Percentiles rank a stretch among this genome's conserved stretches.
These are phyloP conservation scores for Pungitius pungitius DNA, from an alignment of 2,113 vertebrate species.

Conservation along the genomic window DNA sequence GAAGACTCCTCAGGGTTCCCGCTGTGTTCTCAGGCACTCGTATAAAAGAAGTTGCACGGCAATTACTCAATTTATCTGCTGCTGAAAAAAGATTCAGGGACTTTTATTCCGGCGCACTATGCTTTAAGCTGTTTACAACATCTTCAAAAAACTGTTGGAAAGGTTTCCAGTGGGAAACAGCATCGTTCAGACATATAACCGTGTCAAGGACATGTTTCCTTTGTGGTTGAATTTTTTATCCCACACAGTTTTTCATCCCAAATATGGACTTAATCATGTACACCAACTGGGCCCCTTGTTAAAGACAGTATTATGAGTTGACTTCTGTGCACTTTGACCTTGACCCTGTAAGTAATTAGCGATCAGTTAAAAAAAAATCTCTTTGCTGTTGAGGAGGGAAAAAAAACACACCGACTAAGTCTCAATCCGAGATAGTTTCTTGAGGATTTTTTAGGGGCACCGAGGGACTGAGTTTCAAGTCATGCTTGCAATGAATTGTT, in stretches of 20 bases:
- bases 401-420: conserved; percentile 34
- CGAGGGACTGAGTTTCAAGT: conserved; percentile 56
- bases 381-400: conserved; percentile 8
- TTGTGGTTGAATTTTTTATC: conserved; percentile 46
- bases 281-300: conserved; percentile 40
- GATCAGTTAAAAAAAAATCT: conserved; percentile 11
- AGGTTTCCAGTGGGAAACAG: conserved; percentile 34
- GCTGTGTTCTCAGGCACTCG: conserved; percentile 57
- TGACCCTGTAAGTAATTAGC: conserved; percentile 38
- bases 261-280: not conserved
- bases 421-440: conserved; percentile 14
- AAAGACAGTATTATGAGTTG: conserved; percentile 25
- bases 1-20: conserved; percentile 61
- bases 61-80: conserved; percentile 61
- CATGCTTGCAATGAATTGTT: conserved; percentile 64
- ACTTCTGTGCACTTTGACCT: conserved; percentile 1
- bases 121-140: conserved; percentile 1
- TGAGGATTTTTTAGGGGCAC: conserved; percentile 27
- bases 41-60: conserved; percentile 52
- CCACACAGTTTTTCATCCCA: conserved; percentile 16
- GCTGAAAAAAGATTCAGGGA: conserved; percentile 41
- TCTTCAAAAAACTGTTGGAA: conserved; percentile 39
- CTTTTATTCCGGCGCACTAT: not conserved
- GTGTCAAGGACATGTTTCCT: conserved; percentile 65
- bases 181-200: conserved; percentile 58